Evolutionary conservation across 1,140 invertebrate species (phyloP).

Genomic region (Tetramorium parvispinum): DNA sequence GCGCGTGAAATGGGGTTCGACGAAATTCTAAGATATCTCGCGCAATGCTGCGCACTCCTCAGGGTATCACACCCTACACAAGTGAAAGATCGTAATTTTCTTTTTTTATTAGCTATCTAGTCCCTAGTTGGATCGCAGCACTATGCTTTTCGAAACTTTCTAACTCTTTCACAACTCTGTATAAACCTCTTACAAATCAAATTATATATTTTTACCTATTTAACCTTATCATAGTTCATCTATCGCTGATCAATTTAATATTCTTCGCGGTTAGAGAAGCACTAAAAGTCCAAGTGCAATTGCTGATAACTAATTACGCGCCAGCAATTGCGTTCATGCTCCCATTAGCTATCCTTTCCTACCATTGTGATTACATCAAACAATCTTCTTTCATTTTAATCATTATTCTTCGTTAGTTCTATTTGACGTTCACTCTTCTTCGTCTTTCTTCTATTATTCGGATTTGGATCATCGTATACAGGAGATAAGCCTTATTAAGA

Average conservation of each 20-base stretch:
- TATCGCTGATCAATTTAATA: neutral
- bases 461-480: neutral
- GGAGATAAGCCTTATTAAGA: slow-evolving; percentile 3
- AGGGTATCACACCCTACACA: neutral
- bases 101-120: neutral
- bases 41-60: neutral
- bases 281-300: neutral
- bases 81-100: neutral
- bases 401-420: slow-evolving; percentile 1
- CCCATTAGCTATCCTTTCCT: neutral
- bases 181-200: neutral
- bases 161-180: neutral
- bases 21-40: slow-evolving; percentile 66
- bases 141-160: neutral
- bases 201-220: neutral
- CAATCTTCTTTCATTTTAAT: neutral
- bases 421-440: no score
- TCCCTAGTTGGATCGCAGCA: neutral
- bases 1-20: slow-evolving; percentile 69
- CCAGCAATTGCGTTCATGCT: neutral
- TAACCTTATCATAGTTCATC: neutral
- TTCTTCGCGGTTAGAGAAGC: neutral
- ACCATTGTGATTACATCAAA: neutral
- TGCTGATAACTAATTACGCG: neutral
- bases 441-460: neutral